Evolutionary conservation across 92 coral and sea anemone species (phyloP).

Genomic region (Montipora capitata): DNA sequence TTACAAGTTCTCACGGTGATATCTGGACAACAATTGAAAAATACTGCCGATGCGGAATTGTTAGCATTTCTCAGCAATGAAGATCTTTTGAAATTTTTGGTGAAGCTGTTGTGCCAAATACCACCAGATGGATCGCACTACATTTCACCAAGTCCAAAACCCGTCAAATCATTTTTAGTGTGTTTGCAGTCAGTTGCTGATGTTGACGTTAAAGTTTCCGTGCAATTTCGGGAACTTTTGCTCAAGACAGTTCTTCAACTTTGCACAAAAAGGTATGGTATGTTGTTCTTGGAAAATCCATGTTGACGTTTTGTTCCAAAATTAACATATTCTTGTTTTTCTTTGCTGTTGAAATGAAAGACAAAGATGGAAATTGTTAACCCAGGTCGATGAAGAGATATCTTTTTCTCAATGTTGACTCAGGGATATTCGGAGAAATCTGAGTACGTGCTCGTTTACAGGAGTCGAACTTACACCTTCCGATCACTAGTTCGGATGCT

Average conservation of each 20-base stretch:
- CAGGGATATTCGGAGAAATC: too few relatives aligned
- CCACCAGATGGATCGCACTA: constrained; percentile 23
- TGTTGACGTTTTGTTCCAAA: background rate
- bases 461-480: background rate
- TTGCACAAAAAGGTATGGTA: constrained; percentile 61
- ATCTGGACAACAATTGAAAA: constrained; percentile 28
- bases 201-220: constrained; percentile 25
- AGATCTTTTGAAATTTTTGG: constrained; percentile 33
- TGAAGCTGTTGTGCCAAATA: constrained; percentile 17
- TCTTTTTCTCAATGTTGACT: too few relatives aligned
- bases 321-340: background rate
- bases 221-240: constrained; percentile 67
- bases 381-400: too few relatives aligned
- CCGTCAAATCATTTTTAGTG: constrained; percentile 69
- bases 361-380: too few relatives aligned
- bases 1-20: constrained; percentile 39
- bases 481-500: too few relatives aligned
- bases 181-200: constrained; percentile 65
- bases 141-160: constrained; percentile 40
- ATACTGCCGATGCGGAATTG: constrained; percentile 5
- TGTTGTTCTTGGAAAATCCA: background rate
- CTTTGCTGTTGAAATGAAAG: background rate
- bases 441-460: too few relatives aligned
- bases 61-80: constrained; percentile 11
- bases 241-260: constrained; percentile 58